Evolutionary conservation across 2,888 invertebrate species (phyloP).

Genomic region (Spisula solida): DNA sequence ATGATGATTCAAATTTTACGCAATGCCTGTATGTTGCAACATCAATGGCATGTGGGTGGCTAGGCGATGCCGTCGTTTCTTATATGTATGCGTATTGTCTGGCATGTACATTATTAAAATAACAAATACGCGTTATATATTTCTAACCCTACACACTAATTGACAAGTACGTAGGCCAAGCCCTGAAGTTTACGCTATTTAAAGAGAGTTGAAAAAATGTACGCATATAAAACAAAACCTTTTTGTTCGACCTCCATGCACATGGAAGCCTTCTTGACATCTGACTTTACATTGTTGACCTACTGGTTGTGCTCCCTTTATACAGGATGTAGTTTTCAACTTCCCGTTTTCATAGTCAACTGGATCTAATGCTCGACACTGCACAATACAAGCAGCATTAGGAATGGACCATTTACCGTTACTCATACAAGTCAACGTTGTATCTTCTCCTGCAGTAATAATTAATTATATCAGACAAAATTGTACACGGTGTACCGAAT

Average conservation of each 20-base stretch:
- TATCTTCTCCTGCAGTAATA: conserved; percentile 72
- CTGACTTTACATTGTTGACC: conserved; percentile 79
- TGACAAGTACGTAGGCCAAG: too few relatives aligned
- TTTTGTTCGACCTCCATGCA: conserved; percentile 67
- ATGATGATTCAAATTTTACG: too few relatives aligned
- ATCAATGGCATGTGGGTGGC: too few relatives aligned
- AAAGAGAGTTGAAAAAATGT: too few relatives aligned
- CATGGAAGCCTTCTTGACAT: conserved; percentile 81
- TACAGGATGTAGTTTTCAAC: conserved; percentile 74
- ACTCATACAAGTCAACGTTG: conserved; percentile 77
- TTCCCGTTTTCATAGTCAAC: conserved; percentile 68
- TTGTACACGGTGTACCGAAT: background rate
- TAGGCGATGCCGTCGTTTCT: too few relatives aligned
- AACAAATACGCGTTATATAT: too few relatives aligned
- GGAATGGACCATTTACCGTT: conserved; percentile 82
- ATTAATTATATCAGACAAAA: background rate
- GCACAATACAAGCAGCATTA: conserved; percentile 76
- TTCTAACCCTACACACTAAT: too few relatives aligned
- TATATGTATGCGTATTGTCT: too few relatives aligned
- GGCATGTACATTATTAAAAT: too few relatives aligned
- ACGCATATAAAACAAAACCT: conserved; percentile 53
- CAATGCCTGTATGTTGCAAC: too few relatives aligned
- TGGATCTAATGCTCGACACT: conserved; percentile 72
- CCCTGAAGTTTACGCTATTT: too few relatives aligned
- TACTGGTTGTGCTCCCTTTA: conserved; percentile 70